A percentile compares a stretch with the other conserved stretches of the same genome.
These are phyloP conservation scores for Dromiciops gliroides DNA, from an alignment of 2,113 vertebrate species.

Conservation along the genomic window DNA sequence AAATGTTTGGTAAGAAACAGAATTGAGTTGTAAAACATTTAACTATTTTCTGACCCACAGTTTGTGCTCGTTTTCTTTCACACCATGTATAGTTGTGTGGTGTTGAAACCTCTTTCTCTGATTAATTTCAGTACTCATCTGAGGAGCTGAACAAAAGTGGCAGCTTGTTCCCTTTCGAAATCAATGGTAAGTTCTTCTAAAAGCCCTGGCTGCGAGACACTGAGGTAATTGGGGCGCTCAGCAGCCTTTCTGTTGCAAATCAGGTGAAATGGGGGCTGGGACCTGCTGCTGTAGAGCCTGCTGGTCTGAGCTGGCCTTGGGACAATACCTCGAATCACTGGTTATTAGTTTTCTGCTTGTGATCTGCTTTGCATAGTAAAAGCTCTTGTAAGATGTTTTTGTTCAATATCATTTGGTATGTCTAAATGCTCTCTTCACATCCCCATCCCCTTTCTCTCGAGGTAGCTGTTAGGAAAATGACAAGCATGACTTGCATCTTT, in stretches of 20 bases:
- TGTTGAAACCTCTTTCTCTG: conserved; percentile 72
- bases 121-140: conserved; percentile 85
- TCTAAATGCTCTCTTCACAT: conserved; percentile 43
- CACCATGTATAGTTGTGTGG: conserved; percentile 53
- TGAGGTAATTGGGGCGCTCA: conserved; percentile 77
- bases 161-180: conserved; percentile 84
- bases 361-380: conserved; percentile 78
- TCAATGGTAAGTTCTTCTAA: conserved; percentile 83
- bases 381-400: conserved; percentile 41
- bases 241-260: conserved; percentile 83
- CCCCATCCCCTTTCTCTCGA: conserved; percentile 19
- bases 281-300: conserved; percentile 66
- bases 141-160: conserved; percentile 83
- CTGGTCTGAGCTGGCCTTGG: conserved; percentile 73
- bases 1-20: neutral
- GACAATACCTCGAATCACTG: conserved; percentile 58
- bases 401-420: conserved; percentile 42
- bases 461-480: conserved; percentile 25
- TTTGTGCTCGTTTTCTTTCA: conserved; percentile 59
- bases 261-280: conserved; percentile 76
- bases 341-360: conserved; percentile 79
- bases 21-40: neutral
- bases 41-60: neutral
- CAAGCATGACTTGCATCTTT: conserved; percentile 1
- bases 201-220: conserved; percentile 62